These are phyloP conservation scores for Alethe diademata DNA, from an alignment of 2,113 vertebrate species.

Conservation along the genomic window DNA sequence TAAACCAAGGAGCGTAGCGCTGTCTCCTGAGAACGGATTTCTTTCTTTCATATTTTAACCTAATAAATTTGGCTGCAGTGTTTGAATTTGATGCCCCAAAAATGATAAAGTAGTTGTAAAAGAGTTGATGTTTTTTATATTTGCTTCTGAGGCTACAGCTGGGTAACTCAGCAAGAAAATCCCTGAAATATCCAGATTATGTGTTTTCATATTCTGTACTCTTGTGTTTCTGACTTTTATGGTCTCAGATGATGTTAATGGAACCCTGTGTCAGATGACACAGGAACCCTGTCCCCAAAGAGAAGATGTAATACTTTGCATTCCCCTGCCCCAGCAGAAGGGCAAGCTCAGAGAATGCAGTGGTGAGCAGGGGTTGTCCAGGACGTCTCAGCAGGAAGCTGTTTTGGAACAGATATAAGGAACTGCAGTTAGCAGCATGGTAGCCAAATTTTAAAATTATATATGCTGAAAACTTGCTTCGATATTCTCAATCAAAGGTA, in stretches of 20 bases:
- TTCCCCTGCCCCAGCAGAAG: background rate
- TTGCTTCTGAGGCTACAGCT: background rate
- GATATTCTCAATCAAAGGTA: background rate
- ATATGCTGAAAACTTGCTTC: background rate
- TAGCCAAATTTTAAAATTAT: background rate
- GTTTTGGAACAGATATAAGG: background rate
- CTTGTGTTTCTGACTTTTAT: background rate
- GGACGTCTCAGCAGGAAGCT: background rate
- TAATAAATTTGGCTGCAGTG: background rate
- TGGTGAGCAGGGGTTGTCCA: background rate
- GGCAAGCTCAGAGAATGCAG: background rate
- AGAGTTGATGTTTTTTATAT: background rate
- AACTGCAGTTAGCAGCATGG: background rate
- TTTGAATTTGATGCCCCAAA: background rate
- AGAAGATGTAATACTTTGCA: background rate
- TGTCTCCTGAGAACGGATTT: background rate
- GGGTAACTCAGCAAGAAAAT: background rate
- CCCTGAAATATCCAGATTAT: background rate
- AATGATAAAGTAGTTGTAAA: background rate
- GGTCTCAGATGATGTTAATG: background rate
- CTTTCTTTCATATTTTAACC: background rate
- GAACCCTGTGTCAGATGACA: too few relatives aligned
- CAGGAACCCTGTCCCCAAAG: background rate
- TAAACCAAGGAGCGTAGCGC: background rate
- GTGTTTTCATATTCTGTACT: background rate